Evolutionary conservation across 2,113 vertebrate species (phyloP), one percentile per base, ranked within the genome.

Genomic region (Chelonoidis abingdonii): DNA sequence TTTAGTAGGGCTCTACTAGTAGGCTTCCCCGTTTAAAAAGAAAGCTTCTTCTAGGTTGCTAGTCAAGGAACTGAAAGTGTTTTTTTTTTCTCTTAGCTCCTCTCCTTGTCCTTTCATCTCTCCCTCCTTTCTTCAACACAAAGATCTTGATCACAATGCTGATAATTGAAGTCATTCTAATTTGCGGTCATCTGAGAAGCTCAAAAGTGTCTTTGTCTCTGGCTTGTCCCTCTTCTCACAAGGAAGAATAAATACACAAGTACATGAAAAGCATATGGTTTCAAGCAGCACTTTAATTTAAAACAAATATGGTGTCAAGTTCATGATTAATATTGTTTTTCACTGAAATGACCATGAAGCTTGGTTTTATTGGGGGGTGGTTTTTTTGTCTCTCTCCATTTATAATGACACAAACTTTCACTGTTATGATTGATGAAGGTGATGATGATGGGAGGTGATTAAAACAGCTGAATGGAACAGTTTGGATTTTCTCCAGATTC

Each of bases 181-280:
- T 93, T n/a, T n/a, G 83, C 81, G 17, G 38, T 96, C 97, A 97
- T 78, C 50, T 79, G 93, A 97, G 95, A 94, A 97, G 90, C 92
- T 95, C 86, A 21, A 76, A 88, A 94, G 80, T 41, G 82, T 89
- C 92, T 87, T 27, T 31, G 29, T 69, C 56, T 52, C 13, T 83
- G 79, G 76, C 93, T 82, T 84, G 54, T 59, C 83, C 38, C 0
- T 78, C 94, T 89, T 49, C 6, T 65, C 89, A 82, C 76, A 14
- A 90, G 84, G 87, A 94, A 93, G 95, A 95, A 88, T 59, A 97
- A 97, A 97, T 83, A 98, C 95, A 92, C 59, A 84, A 80, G 31
- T 50, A 92, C 91, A 95, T 88, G 72, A 97, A 95, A 98, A 98
- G 94, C 97, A 97, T 87, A 95, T 92, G 95, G 92, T n/a, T 38